A percentile compares a stretch with the other conserved stretches of the same genome.
Evolutionary conservation across 1,140 invertebrate genomes (phyloP).

Genomic region (Calephelis nemesis): DNA sequence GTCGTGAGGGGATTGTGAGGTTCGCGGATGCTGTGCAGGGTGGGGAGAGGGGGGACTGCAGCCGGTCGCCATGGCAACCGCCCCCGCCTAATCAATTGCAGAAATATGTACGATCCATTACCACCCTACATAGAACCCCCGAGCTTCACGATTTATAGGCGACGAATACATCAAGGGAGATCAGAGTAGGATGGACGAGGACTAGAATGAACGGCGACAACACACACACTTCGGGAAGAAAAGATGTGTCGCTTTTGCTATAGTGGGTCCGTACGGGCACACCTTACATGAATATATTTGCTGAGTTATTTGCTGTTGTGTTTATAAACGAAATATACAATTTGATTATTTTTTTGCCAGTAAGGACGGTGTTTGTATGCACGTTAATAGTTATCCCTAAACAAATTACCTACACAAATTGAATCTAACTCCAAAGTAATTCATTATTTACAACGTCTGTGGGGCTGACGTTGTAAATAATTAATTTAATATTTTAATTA

Average conservation of each 20-base stretch:
- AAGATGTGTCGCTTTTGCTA: constrained; percentile 55
- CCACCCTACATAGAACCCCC: constrained; percentile 40
- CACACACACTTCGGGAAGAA: constrained; percentile 59
- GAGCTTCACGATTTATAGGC: constrained; percentile 30
- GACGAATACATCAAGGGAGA: constrained; percentile 34
- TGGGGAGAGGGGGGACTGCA: constrained; percentile 42
- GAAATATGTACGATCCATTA: constrained; percentile 74
- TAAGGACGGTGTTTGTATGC: no score
- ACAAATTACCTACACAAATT: no score
- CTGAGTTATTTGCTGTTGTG: no score
- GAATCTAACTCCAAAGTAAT: no score
- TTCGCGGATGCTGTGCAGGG: constrained; percentile 23
- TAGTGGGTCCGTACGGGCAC: constrained; percentile 22
- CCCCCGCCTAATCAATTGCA: constrained; percentile 78
- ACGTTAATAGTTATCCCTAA: no score
- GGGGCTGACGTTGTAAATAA: no score
- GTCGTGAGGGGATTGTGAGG: constrained; percentile 25
- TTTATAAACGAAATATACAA: no score
- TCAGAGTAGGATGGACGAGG: constrained; percentile 40
- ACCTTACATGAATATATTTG: constrained; percentile 5
- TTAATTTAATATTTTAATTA: no score
- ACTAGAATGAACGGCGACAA: constrained; percentile 49
- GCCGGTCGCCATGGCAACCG: constrained; percentile 69
- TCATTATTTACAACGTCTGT: no score
- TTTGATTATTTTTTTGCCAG: no score